Evolutionary conservation across 2,888 invertebrate genomes (phyloP).

Genomic region (Fragum fragum): DNA sequence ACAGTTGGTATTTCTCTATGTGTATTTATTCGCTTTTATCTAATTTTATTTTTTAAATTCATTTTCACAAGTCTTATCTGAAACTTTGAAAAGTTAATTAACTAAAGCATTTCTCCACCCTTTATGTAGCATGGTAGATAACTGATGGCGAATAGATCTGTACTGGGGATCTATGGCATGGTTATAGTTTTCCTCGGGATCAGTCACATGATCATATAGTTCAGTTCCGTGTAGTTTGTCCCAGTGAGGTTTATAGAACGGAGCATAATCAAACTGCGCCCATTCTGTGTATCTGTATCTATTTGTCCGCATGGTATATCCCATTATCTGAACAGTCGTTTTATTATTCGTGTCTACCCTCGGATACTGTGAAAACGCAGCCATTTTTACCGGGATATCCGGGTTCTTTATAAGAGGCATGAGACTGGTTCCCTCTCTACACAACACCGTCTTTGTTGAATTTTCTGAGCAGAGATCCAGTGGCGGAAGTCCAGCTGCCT

Average conservation of each 20-base stretch:
- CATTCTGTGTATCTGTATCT: no score
- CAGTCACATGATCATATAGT: slow-evolving; percentile 92
- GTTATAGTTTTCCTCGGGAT: slow-evolving; percentile 92
- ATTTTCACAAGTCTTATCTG: no score
- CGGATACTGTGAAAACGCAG: slow-evolving; percentile 71
- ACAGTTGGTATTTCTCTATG: no score
- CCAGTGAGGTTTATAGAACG: slow-evolving; percentile 58
- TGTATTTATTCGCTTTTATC: no score
- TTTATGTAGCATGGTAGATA: slow-evolving; percentile 42
- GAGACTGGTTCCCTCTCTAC: slow-evolving; percentile 73
- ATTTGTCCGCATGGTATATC: slow-evolving; percentile 72
- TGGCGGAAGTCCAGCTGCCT: slow-evolving; percentile 69
- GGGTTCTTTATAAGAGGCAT: slow-evolving; percentile 65
- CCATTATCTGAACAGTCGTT: slow-evolving; percentile 56
- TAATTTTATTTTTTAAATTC: no score
- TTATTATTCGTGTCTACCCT: slow-evolving; percentile 27
- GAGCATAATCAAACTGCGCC: slow-evolving; percentile 49
- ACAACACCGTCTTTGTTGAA: slow-evolving; percentile 58
- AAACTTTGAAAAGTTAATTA: no score
- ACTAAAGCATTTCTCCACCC: slow-evolving; percentile 41
- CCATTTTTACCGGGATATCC: slow-evolving; percentile 40
- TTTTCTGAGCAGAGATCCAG: slow-evolving; percentile 66
- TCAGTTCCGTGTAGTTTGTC: slow-evolving; percentile 89
- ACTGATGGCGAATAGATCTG: slow-evolving; percentile 11
- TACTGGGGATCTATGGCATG: slow-evolving; percentile 87